Conservation (phyloP, 1,140 invertebrate genomes). For the Marisa cornuarietis region DNA sequence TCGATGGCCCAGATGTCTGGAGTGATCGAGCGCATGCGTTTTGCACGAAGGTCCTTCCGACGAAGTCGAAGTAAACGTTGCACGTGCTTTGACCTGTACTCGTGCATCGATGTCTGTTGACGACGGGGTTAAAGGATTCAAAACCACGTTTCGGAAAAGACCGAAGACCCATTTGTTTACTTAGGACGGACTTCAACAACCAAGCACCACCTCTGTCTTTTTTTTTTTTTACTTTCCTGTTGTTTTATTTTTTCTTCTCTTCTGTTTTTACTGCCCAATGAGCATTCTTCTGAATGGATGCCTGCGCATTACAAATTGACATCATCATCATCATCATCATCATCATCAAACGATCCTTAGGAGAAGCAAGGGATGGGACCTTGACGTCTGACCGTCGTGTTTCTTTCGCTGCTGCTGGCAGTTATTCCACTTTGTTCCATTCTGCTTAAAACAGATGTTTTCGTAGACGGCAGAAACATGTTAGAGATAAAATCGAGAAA, state of each 20-base stretch:
- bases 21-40: neutral
- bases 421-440: neutral
- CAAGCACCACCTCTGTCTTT: too few species aligned
- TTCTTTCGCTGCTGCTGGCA: too few species aligned
- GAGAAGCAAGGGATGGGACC: neutral
- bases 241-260: too few species aligned
- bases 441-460: neutral
- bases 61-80: slow-evolving; percentile 2
- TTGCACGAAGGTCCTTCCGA: slow-evolving; percentile 25
- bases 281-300: too few species aligned
- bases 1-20: neutral
- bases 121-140: neutral
- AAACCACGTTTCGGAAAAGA: too few species aligned
- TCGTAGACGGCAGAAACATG: slow-evolving; percentile 21
- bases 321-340: too few species aligned
- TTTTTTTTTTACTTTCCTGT: too few species aligned
- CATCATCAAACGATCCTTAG: slow-evolving; percentile 14
- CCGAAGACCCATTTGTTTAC: too few species aligned
- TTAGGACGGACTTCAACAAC: too few species aligned
- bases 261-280: too few species aligned
- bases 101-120: neutral
- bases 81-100: slow-evolving; percentile 11
- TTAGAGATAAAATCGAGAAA: slow-evolving; percentile 36
- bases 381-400: neutral
- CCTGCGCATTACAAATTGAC: too few species aligned